A percentile compares a stretch with the other conserved stretches of the same genome.
These are phyloP conservation scores for Myiopsitta monachus DNA, from an alignment of 2,113 vertebrate species.

Conservation along the genomic window DNA sequence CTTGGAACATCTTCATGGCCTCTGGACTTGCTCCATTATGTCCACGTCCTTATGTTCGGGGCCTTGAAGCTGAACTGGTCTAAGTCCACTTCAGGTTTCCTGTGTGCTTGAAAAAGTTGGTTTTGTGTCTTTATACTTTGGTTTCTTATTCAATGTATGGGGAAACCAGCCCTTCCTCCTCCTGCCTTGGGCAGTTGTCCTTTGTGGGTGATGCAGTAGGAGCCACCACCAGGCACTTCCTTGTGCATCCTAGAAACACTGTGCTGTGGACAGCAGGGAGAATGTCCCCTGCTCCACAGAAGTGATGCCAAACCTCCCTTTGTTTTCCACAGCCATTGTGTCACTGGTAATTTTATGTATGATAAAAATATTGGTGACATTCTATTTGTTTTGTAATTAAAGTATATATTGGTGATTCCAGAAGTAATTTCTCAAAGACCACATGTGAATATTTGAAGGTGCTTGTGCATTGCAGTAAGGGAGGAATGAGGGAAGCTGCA, in stretches of 20 bases:
- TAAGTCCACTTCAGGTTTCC: neutral
- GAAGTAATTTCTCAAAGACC: neutral
- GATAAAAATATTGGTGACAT: neutral
- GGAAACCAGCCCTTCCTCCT: neutral
- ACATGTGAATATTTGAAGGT: neutral
- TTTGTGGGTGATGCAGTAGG: neutral
- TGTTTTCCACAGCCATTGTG: fast-evolving
- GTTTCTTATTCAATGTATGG: neutral
- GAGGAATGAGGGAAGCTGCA: neutral
- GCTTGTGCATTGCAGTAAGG: neutral
- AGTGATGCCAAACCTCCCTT: too few species aligned
- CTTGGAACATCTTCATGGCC: fast-evolving
- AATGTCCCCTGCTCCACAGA: neutral
- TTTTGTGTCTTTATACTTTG: neutral
- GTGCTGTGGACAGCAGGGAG: neutral
- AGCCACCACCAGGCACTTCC: neutral
- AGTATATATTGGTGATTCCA: neutral
- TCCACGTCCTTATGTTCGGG: neutral
- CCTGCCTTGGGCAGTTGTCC: neutral
- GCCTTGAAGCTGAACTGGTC: neutral
- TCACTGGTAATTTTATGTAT: fast-evolving
- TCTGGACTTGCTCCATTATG: neutral
- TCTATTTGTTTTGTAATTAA: neutral
- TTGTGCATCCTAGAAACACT: neutral
- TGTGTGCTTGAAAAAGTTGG: neutral